Base-by-base conservation (phyloP, 2,888 invertebrate genomes). In the Patella ulyssiponensis region DNA sequence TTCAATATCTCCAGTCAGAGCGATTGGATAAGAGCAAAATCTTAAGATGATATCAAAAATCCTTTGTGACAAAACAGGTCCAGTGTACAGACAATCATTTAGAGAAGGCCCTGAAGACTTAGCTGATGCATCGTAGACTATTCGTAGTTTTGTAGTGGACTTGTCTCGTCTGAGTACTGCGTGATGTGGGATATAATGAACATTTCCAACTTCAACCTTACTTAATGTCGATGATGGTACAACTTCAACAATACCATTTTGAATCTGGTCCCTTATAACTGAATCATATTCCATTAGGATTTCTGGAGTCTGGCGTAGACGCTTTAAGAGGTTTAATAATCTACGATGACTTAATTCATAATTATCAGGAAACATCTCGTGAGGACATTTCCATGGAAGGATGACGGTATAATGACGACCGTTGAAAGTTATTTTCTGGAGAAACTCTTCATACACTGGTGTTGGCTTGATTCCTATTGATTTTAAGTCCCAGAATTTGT, bases 71-170 rank as follows among this genome's bases (percentile, higher is more conserved):
- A 58, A n/a, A 58, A 58, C n/a, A 5, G 58, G 58, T 58, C 58
- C 58, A n/a, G 58, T 58, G 58, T 58, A 58, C 17, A 58, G 17
- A 14, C 58, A 58, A 58, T 58, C 58, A 58, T 58, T 58, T 58
- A 58, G 15, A n/a, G 58, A 58, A 17, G 58, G n/a, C 7, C 58
- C 58, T 7, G 58, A 7, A 3, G 58, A 58, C 3, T 20, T 58
- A 1, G 58, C 58, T 15, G 58, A 58, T 58, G 58, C 58, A 58
- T 58, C 58, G 20, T 58, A 58, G n/a, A 58, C 58, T n/a, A 58
- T 58, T 56, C 56, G 2, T 17, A 56, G 56, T n/a, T 56, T 56
- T 56, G 56, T 56, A 5, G 56, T 56, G n/a, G 58, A 58, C 20
- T 58, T 58, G 20, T 58, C 58, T 58, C 58, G 17, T n/a, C 58